A percentile compares a stretch with the other conserved stretches of the same genome.
Conservation (phyloP, 2,888 invertebrate genomes). For the Isotomurus palustris region DNA sequence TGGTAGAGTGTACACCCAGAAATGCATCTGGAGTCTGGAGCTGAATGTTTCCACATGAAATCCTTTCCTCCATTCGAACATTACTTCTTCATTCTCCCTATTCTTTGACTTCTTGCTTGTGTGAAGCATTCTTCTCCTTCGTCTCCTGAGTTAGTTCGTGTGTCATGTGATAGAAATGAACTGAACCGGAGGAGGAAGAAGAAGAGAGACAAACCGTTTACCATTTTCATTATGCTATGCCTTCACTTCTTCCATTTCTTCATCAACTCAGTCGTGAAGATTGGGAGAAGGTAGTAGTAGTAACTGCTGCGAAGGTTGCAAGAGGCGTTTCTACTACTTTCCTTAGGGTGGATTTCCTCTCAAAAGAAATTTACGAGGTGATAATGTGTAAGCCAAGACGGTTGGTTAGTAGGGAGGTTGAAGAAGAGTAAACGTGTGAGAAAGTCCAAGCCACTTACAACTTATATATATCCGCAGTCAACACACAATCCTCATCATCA, state of each 20-base stretch:
- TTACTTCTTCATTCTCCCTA: too few relatives aligned
- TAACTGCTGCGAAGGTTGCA: too few relatives aligned
- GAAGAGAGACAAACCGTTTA: constrained; percentile 5
- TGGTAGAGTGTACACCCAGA: too few relatives aligned
- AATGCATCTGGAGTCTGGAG: constrained; percentile 9
- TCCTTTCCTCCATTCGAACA: constrained; percentile 10
- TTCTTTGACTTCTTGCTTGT: background rate
- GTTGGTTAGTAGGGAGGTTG: too few relatives aligned
- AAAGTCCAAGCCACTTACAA: too few relatives aligned
- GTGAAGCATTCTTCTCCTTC: background rate
- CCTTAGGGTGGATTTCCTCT: constrained; percentile 12
- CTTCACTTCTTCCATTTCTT: constrained; percentile 12
- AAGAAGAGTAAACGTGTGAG: too few relatives aligned
- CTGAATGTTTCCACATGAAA: constrained; percentile 16
- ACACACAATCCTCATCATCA: background rate
- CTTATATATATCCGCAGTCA: too few relatives aligned
- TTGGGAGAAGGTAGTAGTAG: too few relatives aligned
- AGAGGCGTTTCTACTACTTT: too few relatives aligned
- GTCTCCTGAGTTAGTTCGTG: background rate
- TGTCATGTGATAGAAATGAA: background rate
- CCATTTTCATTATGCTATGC: constrained; percentile 6
- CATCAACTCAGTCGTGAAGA: too few relatives aligned
- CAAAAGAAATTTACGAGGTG: constrained; percentile 44
- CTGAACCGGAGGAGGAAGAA: background rate
- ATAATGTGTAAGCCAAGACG: constrained; percentile 25